phyloP scores from a whole-genome alignment of 1,140 invertebrate species.

The Lepidotrigona ventralis region DNA sequence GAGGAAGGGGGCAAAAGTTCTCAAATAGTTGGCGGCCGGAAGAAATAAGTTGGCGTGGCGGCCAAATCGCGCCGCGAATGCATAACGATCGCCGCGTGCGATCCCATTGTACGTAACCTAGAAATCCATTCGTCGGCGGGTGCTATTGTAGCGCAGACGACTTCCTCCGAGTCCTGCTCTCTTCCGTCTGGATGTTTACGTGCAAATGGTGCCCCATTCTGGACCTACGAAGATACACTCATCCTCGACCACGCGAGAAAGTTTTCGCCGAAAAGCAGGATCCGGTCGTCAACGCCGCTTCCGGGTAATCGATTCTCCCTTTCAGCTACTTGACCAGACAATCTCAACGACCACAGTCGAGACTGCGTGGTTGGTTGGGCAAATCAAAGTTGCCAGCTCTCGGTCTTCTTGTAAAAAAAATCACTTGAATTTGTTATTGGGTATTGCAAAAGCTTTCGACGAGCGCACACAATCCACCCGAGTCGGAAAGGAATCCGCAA shows the following conservation, averaged over 20 bases:
- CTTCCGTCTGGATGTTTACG: conserved; percentile 43
- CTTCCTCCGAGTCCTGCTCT: conserved; percentile 48
- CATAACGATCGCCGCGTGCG: conserved; percentile 58
- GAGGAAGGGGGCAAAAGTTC: not conserved
- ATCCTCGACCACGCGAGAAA: conserved; percentile 13
- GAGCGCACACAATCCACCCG: not conserved
- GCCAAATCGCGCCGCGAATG: conserved; percentile 60
- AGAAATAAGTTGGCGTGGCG: conserved; percentile 61
- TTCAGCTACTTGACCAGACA: no score
- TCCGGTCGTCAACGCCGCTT: not conserved
- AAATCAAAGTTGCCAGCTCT: no score
- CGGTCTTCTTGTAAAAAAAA: no score
- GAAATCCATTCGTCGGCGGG: conserved; percentile 58
- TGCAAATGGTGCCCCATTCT: conserved; percentile 51
- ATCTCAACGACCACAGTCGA: no score
- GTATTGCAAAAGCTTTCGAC: not conserved
- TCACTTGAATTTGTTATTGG: no score
- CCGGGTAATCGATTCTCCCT: no score
- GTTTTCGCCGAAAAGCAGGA: not conserved
- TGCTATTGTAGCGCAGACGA: conserved; percentile 51
- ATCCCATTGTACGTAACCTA: conserved; percentile 51
- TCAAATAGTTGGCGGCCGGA: conserved; percentile 46
- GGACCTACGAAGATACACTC: conserved; percentile 23
- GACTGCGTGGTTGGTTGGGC: no score
- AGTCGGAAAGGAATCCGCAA: not conserved